Evolutionary conservation across 1,140 invertebrate genomes (phyloP).

Genomic region (Ridgeia piscesae): DNA sequence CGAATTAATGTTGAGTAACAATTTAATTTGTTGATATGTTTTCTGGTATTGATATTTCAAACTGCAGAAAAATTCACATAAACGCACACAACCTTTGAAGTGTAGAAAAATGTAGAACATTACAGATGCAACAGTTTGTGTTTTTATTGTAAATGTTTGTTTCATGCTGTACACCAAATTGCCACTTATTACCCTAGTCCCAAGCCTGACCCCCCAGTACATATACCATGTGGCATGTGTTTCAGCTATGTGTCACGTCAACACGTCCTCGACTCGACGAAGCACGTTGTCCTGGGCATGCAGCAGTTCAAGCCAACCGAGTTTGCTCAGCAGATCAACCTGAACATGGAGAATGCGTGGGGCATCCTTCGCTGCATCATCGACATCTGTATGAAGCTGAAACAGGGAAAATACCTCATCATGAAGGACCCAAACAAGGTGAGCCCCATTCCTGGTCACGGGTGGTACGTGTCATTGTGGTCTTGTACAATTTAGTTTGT

Average conservation of each 20-base stretch:
- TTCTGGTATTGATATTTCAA: too few relatives aligned
- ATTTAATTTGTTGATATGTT: too few relatives aligned
- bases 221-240: conserved; percentile 18
- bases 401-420: conserved; percentile 94
- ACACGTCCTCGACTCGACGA: conserved; percentile 88
- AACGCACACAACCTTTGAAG: too few relatives aligned
- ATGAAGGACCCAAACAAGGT: conserved; percentile 98
- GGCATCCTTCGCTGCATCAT: conserved; percentile 97
- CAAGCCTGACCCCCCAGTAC: background rate
- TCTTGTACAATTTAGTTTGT: background rate
- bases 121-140: too few relatives aligned
- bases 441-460: background rate
- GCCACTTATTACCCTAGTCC: too few relatives aligned
- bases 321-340: conserved; percentile 97
- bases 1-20: too few relatives aligned
- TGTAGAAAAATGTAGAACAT: too few relatives aligned
- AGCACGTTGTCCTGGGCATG: conserved; percentile 96
- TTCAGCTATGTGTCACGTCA: conserved; percentile 88
- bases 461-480: background rate
- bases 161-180: too few relatives aligned
- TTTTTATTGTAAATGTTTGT: too few relatives aligned
- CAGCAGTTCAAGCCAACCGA: conserved; percentile 98
- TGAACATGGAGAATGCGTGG: conserved; percentile 99
- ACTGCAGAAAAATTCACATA: too few relatives aligned
- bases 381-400: conserved; percentile 96